Evolutionary conservation across 2,888 invertebrate genomes (phyloP), one percentile per base, ranked within the genome.

Genomic region (Pogonocherus hispidulus): DNA sequence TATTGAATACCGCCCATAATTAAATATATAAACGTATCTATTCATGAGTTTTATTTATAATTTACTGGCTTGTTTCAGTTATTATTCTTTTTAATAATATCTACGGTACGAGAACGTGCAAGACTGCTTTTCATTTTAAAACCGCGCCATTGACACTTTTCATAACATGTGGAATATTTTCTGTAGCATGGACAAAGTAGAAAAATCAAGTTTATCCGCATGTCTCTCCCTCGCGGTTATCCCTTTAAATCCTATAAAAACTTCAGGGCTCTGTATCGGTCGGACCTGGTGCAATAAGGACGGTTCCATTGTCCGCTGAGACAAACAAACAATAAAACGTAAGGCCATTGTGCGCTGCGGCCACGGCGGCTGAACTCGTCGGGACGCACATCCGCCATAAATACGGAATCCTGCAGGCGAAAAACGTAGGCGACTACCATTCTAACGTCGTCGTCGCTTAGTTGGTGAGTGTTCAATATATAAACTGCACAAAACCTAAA

Each of bases 251-350:
- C 35, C 27, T 11, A 47, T 35, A 46, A 59, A 59, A 59, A 46
- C 46, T 59, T n/a, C 46, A 8, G 22, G 4, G 16, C 4, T 11
- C n/a, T 23, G 19, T 27, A 47, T 47, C 47, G 59, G 41, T 18
- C 8, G 22, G 46, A 57, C 44, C 27, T 57, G 23, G 59, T 32
- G 59, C 32, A 47, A 47, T 47, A 59, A 59, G 59, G 59, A 47
- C 59, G 19, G 32, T 19, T 59, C 59, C 59, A 59, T 59, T 47
- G 59, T 59, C 59, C 47, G 47, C 18, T 27, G 59, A 59, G 59
- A 59, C 59, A 59, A 59, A 59, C 59, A 59, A 59, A 59, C 59
- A 59, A 59, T 59, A 59, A 59, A 59, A 32, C 32, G 47, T 32
- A 32, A 47, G 59, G 59, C 59, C 32, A 59, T 59, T 59, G 59